Evolutionary conservation across 2,888 invertebrate species (phyloP), one percentile per base, ranked within the genome.

Genomic region (Ditula angustiorana): DNA sequence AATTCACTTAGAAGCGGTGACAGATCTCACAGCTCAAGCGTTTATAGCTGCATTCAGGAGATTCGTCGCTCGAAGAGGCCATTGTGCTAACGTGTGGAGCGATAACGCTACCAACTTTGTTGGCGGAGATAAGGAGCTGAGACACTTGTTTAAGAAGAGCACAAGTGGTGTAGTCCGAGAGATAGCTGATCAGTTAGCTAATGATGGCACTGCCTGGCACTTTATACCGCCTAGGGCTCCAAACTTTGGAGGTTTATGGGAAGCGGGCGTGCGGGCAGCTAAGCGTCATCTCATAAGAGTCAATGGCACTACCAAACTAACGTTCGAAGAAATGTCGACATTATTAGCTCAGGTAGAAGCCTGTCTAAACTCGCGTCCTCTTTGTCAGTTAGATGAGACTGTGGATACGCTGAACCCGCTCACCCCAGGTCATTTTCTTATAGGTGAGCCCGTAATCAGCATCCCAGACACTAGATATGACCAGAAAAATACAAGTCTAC

Each of bases 281-380:
- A n/a, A n/a, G n/a, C n/a, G n/a, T n/a, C n/a, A n/a, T n/a, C n/a
- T n/a, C n/a, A n/a, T n/a, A 2, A 66, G 71, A 30, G 67, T 74
- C 4, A 71, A 56, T 24, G 62, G 63, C 11, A 65, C 69, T 26
- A 52, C 68, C 2, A 74, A 64, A 16, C 60, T 67, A 4, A 71
- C 67, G 0, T 69, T 41, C 46, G 70, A 71, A 28, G 71, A 71
- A 21, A 58, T 71, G 61, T n/a, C 57, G 0, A 70, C 70, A 10
- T 13, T 70, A 7, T 26, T 70, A 13, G 21, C 62, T 28, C 67
- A 71, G 28, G 57, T 71, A n/a, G 71, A 71, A 13, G 68, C 71
- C 5, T 67, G 67, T 28, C 57, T 70, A 2, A 71, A 71, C 19
- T 71, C 70, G 3, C 57, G 70, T 13, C 68, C 71, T 19, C 35